Evolutionary conservation across 2,797 vertebrate species (phyloP).

Genomic region (Parauchenoglanis punctatus): DNA sequence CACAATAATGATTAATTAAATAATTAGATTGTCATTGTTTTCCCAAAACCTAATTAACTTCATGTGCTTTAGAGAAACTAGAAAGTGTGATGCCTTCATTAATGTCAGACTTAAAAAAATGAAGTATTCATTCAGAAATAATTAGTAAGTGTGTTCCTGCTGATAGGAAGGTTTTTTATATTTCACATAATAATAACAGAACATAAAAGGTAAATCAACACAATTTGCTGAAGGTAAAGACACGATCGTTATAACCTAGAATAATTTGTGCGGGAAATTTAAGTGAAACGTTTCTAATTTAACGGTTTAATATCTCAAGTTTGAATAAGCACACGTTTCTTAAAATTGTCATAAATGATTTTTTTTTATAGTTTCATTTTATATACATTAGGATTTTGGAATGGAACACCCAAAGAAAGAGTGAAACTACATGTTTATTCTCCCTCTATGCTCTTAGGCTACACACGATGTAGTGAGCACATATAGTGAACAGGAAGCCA

Average conservation of each 20-base stretch:
- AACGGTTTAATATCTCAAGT: too few species aligned
- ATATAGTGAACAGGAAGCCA: too few species aligned
- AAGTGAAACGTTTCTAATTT: too few species aligned
- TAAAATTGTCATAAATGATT: too few species aligned
- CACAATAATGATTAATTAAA: slow-evolving; percentile 59
- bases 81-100: slow-evolving; percentile 39
- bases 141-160: slow-evolving; percentile 37
- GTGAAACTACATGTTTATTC: too few species aligned
- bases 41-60: slow-evolving; percentile 53
- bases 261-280: too few species aligned
- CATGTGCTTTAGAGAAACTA: slow-evolving; percentile 45
- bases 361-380: too few species aligned
- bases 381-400: too few species aligned
- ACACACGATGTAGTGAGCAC: too few species aligned
- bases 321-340: too few species aligned
- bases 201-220: background rate
- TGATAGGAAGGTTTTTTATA: slow-evolving; percentile 44
- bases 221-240: background rate
- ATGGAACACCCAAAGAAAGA: too few species aligned
- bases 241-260: background rate
- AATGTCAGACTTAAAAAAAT: slow-evolving; percentile 45
- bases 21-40: slow-evolving; percentile 63
- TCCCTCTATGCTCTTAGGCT: too few species aligned
- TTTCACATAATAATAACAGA: slow-evolving; percentile 4
- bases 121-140: slow-evolving; percentile 30